Evolutionary conservation across 2,888 invertebrate genomes (phyloP), one percentile per base, ranked within the genome.

Genomic region (Acanthacorydalis orientalis): DNA sequence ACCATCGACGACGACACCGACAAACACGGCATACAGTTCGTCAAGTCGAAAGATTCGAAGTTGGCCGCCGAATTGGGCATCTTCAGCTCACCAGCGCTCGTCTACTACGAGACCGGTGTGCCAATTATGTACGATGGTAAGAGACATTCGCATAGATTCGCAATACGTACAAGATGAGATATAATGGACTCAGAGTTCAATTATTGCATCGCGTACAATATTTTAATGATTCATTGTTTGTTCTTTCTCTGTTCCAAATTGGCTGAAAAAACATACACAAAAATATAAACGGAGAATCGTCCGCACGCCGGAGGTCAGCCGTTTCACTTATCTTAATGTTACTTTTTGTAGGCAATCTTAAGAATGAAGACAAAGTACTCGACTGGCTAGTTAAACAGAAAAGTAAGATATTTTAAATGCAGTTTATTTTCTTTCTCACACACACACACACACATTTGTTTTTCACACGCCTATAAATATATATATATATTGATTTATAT

Each of bases 91-190:
- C 92, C 92, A 52, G 88, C 89, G 51, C 70, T 92, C 56, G 89
- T 91, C 46, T 92, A 90, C 67, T 92, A 91, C 62, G 90, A 91
- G 69, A 89, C 89, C 50, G 89, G 89, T 54, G 88, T 89, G 55
- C 91, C 91, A 57, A 89, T 90, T 61, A 88, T 90, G 84, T 92
- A 87, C 68, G 88, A 90, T 72, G 91, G 91, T 91, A 76, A 83
- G 83, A 63, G 37, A 37, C 12, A 1, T 37, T 7, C 7, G 8
- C 8, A 38, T 38, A 37, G 11, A 37, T 37, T 12, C 11, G 10
- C 35, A 37, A 37, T 37, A n/a, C 10, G 10, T 9, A 44, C n/a
- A n/a, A n/a, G n/a, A n/a, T n/a, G n/a, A n/a, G n/a, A n/a, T n/a
- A n/a, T n/a, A n/a, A n/a, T n/a, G n/a, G n/a, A n/a, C n/a, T n/a